These are phyloP conservation scores for Albula goreensis DNA, from an alignment of 2,113 vertebrate genomes.

Conservation along the genomic window DNA sequence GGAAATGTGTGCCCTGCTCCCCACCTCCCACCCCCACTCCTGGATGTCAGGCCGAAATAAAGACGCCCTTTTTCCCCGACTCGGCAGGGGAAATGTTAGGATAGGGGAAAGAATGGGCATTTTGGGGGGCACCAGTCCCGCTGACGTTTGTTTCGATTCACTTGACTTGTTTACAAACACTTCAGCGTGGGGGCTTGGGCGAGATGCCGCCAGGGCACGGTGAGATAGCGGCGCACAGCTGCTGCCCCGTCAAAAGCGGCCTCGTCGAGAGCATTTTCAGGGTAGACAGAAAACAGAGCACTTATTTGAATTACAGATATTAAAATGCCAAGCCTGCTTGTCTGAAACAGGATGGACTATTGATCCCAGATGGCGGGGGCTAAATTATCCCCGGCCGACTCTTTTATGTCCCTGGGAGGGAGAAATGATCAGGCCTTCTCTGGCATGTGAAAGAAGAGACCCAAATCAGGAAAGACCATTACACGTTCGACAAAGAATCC, in stretches of 20 bases:
- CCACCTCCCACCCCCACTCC: background rate
- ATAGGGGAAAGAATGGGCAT: background rate
- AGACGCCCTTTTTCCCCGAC: background rate
- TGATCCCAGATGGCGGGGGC: slow-evolving; percentile 73
- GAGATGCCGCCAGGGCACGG: background rate
- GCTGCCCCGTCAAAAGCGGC: background rate
- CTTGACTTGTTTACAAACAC: slow-evolving; percentile 14
- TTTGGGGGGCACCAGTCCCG: background rate
- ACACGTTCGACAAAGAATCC: slow-evolving; percentile 26
- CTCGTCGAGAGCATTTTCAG: slow-evolving; percentile 51
- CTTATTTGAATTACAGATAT: slow-evolving; percentile 76
- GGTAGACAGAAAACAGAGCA: slow-evolving; percentile 70
- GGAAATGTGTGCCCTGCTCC: background rate
- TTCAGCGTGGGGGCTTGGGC: background rate
- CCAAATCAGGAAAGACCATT: slow-evolving; percentile 22
- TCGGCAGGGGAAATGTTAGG: background rate
- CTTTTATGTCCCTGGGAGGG: slow-evolving; percentile 57
- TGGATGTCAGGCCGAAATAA: slow-evolving; percentile 12
- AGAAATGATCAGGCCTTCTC: slow-evolving; percentile 37
- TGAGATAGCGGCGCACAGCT: slow-evolving; percentile 36
- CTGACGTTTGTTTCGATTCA: background rate
- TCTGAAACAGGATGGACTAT: slow-evolving; percentile 68
- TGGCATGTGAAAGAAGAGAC: slow-evolving; percentile 22
- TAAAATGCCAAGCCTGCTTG: slow-evolving; percentile 67
- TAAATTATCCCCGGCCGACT: slow-evolving; percentile 56